Percentiles rank a stretch among this genome's conserved stretches.
Evolutionary conservation across 2,888 invertebrate genomes (phyloP).

Genomic region (Seira sanloemensis): DNA sequence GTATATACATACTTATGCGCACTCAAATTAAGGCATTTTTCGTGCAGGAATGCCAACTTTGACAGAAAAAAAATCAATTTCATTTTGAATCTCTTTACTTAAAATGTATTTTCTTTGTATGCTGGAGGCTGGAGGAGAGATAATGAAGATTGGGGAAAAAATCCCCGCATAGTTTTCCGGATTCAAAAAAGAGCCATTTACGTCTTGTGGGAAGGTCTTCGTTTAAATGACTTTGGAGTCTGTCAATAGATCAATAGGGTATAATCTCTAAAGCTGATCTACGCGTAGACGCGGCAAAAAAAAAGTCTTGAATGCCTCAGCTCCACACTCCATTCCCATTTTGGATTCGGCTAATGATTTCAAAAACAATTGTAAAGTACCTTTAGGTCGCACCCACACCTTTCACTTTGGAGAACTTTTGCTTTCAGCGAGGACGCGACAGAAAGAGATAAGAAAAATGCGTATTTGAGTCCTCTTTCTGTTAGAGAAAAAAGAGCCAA

Average conservation of each 20-base stretch:
- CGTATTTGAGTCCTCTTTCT: too few species aligned
- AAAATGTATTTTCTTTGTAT: too few species aligned
- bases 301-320: background rate
- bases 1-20: background rate
- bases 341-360: background rate
- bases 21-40: background rate
- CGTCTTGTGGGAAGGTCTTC: slow-evolving; percentile 27
- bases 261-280: slow-evolving; percentile 21
- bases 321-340: background rate
- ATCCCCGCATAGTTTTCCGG: background rate
- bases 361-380: background rate
- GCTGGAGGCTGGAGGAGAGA: too few species aligned
- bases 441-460: too few species aligned
- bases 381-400: background rate
- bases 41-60: background rate
- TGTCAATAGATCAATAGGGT: slow-evolving; percentile 24
- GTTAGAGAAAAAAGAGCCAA: too few species aligned
- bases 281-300: background rate
- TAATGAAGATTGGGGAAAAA: too few species aligned
- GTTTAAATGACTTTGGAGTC: slow-evolving; percentile 40
- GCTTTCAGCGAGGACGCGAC: background rate
- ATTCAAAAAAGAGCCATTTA: too few species aligned
- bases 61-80: background rate
- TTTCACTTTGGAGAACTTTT: background rate
- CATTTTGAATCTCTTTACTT: too few species aligned